Conservation (phyloP, 2,888 invertebrate species). For the Plebejus melissa region DNA sequence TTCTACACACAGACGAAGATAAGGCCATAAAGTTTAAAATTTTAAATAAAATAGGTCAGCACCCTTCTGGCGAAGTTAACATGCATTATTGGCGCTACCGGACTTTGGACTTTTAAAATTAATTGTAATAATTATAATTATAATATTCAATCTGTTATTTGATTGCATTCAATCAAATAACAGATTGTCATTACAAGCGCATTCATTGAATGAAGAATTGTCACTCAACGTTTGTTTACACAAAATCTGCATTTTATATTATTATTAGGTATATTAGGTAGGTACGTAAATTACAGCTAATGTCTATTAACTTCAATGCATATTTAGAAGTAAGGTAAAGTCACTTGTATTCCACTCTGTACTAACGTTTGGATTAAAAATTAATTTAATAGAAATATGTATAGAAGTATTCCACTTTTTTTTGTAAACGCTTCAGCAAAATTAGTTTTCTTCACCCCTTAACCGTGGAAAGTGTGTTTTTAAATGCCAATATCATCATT, state of each 20-base stretch:
- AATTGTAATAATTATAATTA: too few relatives aligned
- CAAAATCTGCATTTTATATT: too few relatives aligned
- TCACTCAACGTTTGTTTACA: too few relatives aligned
- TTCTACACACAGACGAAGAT: conserved; percentile 30
- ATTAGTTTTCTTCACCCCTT: not conserved
- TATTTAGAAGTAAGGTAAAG: not conserved
- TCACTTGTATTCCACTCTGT: not conserved
- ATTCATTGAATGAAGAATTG: too few relatives aligned
- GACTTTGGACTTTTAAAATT: not conserved
- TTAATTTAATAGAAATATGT: not conserved
- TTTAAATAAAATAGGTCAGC: conserved; percentile 38
- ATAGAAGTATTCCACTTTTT: not conserved
- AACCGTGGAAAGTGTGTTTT: too few relatives aligned
- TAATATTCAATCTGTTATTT: too few relatives aligned
- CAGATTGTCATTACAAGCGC: too few relatives aligned
- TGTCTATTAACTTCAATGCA: not conserved
- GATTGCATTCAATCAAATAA: too few relatives aligned
- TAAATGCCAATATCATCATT: not conserved
- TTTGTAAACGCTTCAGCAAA: not conserved
- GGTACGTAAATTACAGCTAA: too few relatives aligned
- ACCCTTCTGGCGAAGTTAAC: conserved; percentile 52
- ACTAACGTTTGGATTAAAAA: not conserved
- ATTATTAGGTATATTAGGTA: too few relatives aligned
- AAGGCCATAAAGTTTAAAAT: conserved; percentile 35
- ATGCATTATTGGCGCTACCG: conserved; percentile 43